phyloP scores from a whole-genome alignment of 37 sponge, comb jelly and placozoan species.

The Halisarca cf. caerulea region DNA sequence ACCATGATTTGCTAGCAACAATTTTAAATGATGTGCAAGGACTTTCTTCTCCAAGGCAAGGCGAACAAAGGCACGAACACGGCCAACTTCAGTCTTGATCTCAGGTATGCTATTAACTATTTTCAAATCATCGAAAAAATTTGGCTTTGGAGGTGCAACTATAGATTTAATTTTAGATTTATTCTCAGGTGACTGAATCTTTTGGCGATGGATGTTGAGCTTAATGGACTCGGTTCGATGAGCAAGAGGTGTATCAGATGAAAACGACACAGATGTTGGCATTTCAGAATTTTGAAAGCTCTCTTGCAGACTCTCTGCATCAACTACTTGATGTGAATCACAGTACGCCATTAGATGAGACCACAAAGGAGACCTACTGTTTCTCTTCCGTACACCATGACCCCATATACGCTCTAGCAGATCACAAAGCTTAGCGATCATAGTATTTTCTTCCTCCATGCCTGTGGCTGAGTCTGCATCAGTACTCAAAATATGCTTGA shows the following conservation, averaged over 20 bases:
- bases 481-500: slow-evolving; percentile 77
- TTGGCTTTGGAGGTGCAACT: slow-evolving; percentile 40
- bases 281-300: not conserved
- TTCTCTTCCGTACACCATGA: slow-evolving; percentile 85
- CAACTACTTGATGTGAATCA: slow-evolving; percentile 43
- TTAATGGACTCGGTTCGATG: slow-evolving; percentile 27
- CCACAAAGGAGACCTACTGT: slow-evolving; percentile 60
- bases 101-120: slow-evolving; percentile 70
- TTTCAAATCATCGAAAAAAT: slow-evolving; percentile 54
- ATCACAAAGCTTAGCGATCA: slow-evolving; percentile 91
- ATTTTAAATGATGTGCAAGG: slow-evolving; percentile 64
- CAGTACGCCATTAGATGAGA: slow-evolving; percentile 75
- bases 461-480: slow-evolving; percentile 47
- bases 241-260: not conserved
- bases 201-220: slow-evolving; percentile 50
- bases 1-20: slow-evolving; percentile 54
- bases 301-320: not conserved
- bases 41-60: slow-evolving; percentile 83
- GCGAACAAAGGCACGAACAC: slow-evolving; percentile 74
- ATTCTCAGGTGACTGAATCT: slow-evolving; percentile 64
- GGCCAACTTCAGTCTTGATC: slow-evolving; percentile 88
- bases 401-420: slow-evolving; percentile 94
- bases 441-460: slow-evolving; percentile 91
- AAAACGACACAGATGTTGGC: not conserved
- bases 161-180: slow-evolving; percentile 51